phyloP scores from a whole-genome alignment of 2,113 vertebrate species.

The Chaetorhynchus papuensis region DNA sequence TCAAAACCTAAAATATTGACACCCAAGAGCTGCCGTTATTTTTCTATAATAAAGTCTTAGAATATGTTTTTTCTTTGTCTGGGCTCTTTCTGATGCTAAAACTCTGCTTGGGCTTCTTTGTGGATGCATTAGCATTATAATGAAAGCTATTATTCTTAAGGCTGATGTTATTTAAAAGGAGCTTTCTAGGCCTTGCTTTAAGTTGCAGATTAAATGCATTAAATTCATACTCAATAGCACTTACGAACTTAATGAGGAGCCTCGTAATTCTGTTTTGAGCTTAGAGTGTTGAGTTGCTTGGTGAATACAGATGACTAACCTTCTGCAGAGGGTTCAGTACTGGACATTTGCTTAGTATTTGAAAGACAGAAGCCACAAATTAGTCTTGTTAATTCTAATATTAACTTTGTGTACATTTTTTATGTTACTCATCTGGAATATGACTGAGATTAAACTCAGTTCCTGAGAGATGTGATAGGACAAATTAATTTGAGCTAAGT shows the following conservation, averaged over 20 bases:
- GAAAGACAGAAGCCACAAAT: background rate
- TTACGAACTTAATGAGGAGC: background rate
- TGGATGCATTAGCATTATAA: background rate
- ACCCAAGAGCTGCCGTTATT: background rate
- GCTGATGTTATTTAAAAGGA: background rate
- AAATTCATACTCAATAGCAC: background rate
- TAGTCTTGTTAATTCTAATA: background rate
- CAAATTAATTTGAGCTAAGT: background rate
- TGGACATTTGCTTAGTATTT: background rate
- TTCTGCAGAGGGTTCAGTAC: background rate
- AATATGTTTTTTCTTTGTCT: background rate
- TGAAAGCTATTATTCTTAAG: background rate
- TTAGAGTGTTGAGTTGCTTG: background rate
- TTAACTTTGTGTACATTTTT: background rate
- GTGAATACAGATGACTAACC: background rate
- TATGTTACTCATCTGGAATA: background rate
- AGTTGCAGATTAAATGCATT: slow-evolving; percentile 30
- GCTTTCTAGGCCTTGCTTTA: background rate
- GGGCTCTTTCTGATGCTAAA: background rate
- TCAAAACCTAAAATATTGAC: background rate
- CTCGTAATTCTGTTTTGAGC: background rate
- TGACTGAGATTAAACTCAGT: background rate
- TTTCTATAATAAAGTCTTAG: background rate
- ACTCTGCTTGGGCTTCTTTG: background rate
- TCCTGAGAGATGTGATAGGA: background rate